Evolutionary conservation across 64 coral and sea anemone genomes (phyloP).

Genomic region (Exaiptasia diaphana): DNA sequence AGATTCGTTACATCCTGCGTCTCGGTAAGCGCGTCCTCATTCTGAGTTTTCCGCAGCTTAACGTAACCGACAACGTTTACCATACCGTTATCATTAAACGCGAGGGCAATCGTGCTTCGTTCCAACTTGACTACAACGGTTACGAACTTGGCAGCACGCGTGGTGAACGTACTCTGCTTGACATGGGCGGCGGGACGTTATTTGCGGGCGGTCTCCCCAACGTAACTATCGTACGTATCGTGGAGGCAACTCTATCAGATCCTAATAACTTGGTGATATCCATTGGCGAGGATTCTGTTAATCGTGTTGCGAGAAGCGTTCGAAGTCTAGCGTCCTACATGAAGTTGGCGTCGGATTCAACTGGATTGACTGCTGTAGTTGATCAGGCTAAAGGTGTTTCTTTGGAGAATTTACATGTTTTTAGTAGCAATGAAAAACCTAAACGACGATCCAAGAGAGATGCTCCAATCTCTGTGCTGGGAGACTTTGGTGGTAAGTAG

Average conservation of each 20-base stretch:
- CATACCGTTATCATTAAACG: constrained; percentile 71
- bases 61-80: constrained; percentile 79
- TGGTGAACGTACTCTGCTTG: constrained; percentile 61
- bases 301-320: neutral
- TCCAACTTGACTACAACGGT: constrained; percentile 87
- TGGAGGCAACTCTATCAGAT: neutral
- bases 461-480: constrained; percentile 36
- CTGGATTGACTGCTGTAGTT: neutral
- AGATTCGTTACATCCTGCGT: constrained; percentile 78
- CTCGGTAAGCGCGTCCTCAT: constrained; percentile 74
- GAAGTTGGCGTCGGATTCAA: neutral
- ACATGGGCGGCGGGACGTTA: constrained; percentile 81
- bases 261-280: neutral
- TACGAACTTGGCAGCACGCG: constrained; percentile 68
- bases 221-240: constrained; percentile 52
- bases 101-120: constrained; percentile 63
- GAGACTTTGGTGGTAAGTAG: constrained; percentile 79
- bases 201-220: constrained; percentile 91
- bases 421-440: neutral
- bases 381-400: neutral
- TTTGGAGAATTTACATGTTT: neutral
- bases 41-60: constrained; percentile 68
- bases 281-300: neutral
- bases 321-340: neutral
- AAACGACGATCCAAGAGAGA: neutral